Evolutionary conservation across 2,888 invertebrate species (phyloP).

Genomic region (Horisme vitalbata): DNA sequence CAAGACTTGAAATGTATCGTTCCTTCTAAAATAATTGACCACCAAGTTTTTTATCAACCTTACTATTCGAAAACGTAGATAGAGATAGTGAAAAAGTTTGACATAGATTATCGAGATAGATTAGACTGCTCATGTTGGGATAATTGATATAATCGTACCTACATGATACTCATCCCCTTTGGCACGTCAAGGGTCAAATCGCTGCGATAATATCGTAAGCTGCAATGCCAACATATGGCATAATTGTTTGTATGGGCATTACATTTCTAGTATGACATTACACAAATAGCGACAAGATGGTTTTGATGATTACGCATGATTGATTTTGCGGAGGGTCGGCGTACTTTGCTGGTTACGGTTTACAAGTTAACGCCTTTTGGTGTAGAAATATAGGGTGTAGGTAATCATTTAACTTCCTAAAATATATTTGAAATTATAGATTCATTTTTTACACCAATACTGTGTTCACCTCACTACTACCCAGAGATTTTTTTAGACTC

Average conservation of each 20-base stretch:
- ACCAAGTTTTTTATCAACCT: no score
- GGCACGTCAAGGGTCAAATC: constrained; percentile 20
- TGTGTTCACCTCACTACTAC: no score
- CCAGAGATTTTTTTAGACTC: no score
- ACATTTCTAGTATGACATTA: constrained; percentile 26
- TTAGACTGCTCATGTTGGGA: constrained; percentile 7
- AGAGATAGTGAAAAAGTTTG: no score
- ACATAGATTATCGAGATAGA: no score
- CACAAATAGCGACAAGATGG: constrained; percentile 38
- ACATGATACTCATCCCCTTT: constrained; percentile 9
- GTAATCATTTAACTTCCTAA: no score
- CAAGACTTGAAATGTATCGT: no score
- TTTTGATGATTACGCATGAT: constrained; percentile 42
- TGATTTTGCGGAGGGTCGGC: constrained; percentile 37
- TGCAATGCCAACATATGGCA: constrained; percentile 52
- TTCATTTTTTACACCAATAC: no score
- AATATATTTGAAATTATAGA: no score
- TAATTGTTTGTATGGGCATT: constrained; percentile 53
- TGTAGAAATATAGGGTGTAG: constrained; percentile 1
- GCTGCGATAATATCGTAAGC: constrained; percentile 18
- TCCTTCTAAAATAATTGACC: no score
- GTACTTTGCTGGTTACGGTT: constrained; percentile 22
- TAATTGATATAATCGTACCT: constrained; percentile 21
- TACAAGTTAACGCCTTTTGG: constrained; percentile 23
- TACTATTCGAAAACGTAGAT: no score